These are phyloP conservation scores for Thomomys bottae DNA, from an alignment of 2,113 vertebrate genomes.

Conservation along the genomic window DNA sequence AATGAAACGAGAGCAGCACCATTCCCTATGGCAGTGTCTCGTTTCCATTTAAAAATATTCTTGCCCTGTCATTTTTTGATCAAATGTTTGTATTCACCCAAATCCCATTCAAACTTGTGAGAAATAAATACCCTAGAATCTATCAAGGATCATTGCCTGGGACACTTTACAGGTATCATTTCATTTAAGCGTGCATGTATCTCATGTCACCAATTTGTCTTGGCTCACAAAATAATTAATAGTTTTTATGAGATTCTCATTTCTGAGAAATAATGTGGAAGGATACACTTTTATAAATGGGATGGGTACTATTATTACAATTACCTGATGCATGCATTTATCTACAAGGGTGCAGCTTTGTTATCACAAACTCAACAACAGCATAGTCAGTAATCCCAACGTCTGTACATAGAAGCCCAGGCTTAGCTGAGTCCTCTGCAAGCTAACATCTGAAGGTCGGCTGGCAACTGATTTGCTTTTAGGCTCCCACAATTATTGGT, in stretches of 20 bases:
- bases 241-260: constrained; percentile 1
- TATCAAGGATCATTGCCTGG: not conserved
- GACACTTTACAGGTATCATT: not conserved
- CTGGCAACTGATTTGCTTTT: not conserved
- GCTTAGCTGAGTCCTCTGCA: not conserved
- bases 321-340: not conserved
- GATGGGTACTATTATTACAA: not conserved
- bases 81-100: not conserved
- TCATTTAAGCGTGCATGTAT: not conserved
- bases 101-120: constrained; percentile 3
- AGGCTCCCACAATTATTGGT: not conserved
- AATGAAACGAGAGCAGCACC: not conserved
- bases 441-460: not conserved
- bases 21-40: not conserved
- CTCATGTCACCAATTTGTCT: not conserved
- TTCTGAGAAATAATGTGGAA: constrained; percentile 15
- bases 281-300: not conserved
- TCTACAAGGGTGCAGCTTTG: not conserved
- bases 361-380: not conserved
- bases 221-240: not conserved
- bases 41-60: not conserved
- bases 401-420: not conserved
- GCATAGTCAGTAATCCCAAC: not conserved
- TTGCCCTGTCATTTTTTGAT: not conserved
- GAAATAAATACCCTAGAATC: not conserved